These are phyloP conservation scores for Atherinomorus stipes DNA, from an alignment of 2,113 vertebrate species.

Conservation along the genomic window DNA sequence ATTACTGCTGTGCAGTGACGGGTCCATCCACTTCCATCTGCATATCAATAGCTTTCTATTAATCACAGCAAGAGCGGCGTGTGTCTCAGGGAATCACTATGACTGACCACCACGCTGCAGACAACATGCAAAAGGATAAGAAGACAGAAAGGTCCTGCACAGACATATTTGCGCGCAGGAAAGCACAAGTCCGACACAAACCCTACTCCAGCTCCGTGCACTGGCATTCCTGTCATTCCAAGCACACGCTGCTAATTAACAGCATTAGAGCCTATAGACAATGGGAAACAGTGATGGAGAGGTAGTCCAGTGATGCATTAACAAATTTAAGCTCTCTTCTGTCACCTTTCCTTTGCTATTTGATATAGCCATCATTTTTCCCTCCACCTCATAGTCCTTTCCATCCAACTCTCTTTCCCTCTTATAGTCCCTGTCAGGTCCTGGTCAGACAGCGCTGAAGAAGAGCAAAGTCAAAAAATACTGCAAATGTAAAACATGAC, in stretches of 20 bases:
- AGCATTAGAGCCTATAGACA: conserved; percentile 62
- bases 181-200: conserved; percentile 50
- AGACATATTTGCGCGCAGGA: not conserved
- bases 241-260: conserved; percentile 71
- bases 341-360: conserved; percentile 39
- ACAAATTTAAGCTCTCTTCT: conserved; percentile 49
- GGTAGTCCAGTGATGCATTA: conserved; percentile 39
- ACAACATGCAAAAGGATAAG: conserved; percentile 31
- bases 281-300: conserved; percentile 63
- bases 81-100: conserved; percentile 49
- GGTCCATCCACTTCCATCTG: conserved; percentile 56
- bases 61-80: conserved; percentile 58
- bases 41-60: conserved; percentile 69
- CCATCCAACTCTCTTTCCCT: conserved; percentile 48
- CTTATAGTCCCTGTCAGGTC: conserved; percentile 39
- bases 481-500: conserved; percentile 24
- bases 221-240: conserved; percentile 78
- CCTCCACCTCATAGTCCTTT: conserved; percentile 28
- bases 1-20: conserved; percentile 31
- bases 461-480: conserved; percentile 31
- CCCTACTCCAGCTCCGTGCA: conserved; percentile 53
- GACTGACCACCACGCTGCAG: conserved; percentile 40
- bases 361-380: conserved; percentile 29
- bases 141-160: conserved; percentile 19
- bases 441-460: conserved; percentile 26